Base-by-base conservation (phyloP, 2,888 invertebrate species). In the Podotricha telesiphe region DNA sequence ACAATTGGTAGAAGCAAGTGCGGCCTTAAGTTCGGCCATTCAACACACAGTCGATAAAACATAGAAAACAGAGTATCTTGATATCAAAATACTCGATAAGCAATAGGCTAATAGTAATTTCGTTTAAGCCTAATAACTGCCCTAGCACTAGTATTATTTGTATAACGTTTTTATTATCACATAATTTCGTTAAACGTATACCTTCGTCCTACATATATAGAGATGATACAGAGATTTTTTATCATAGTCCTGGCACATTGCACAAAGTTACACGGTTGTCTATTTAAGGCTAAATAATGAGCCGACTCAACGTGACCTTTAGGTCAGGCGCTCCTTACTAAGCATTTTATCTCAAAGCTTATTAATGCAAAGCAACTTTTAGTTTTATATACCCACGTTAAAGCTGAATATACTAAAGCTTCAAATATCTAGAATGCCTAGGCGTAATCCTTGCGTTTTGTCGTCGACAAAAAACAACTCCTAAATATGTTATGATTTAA, bases 291-390 rank as follows among this genome's bases (percentile, higher is more conserved):
- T 73, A 73, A 76, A 77, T 77, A 78, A 79, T 77, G 69, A 59
- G 51, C 73, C 63, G 68, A 76, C 77, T 77, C 75, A 78, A 77
- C 71, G 65, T 83, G 83, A 85, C 82, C 85, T 78, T 51, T 74
- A 71, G 85, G 84, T 85, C 83, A 84, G 68, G 61, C 61, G 42
- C 65, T 69, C 65, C 65, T 53, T 68, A 40, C 37, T 68, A 20
- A 69, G 65, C 61, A 61, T 61, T 65, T 53, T 61, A 61, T 53
- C 69, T 61, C 53, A 20, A 19, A 59, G 34, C 6, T 22, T 17
- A 51, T 20, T 45, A 51, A 51, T 11, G 48, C 50, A 28, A 61
- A 59, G 28, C 45, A 15, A 67, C 42, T 34, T 45, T 42, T 51
- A 66, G 19, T 42, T 51, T 67, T 67, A 67, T 19, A 20, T 34